Conservation (phyloP, 2,797 vertebrate genomes). For the Takifugu rubripes region DNA sequence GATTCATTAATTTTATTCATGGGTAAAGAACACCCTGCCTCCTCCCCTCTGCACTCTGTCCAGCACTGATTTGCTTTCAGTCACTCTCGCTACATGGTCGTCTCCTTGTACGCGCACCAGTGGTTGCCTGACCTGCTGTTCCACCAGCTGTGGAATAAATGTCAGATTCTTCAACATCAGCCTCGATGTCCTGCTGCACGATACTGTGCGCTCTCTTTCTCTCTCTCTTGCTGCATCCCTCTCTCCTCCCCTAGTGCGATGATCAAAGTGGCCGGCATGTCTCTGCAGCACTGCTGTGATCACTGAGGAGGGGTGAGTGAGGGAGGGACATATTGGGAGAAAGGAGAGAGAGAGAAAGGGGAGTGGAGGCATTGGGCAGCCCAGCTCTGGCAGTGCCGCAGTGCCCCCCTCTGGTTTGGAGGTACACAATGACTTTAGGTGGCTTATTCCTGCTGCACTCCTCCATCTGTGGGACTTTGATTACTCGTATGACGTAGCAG, state of each 20-base stretch:
- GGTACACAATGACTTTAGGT: constrained; percentile 16
- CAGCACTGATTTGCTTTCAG: not conserved
- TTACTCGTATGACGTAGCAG: too few species aligned
- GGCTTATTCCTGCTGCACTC: too few species aligned
- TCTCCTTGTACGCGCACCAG: not conserved
- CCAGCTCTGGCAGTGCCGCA: constrained; percentile 16
- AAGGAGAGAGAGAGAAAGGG: constrained; percentile 21
- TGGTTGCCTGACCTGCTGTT: constrained; percentile 14
- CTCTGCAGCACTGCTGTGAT: constrained; percentile 68
- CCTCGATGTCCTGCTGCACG: constrained; percentile 38
- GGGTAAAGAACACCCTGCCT: not conserved
- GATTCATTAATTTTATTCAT: constrained; percentile 5
- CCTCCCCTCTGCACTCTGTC: not conserved
- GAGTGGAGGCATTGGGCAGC: constrained; percentile 19
- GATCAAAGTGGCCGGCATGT: constrained; percentile 69
- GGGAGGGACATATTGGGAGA: constrained; percentile 7
- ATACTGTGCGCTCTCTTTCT: constrained; percentile 8
- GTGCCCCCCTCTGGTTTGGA: constrained; percentile 60
- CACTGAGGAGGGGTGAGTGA: constrained; percentile 51
- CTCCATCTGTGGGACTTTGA: too few species aligned
- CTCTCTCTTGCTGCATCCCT: constrained; percentile 10
- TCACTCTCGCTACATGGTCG: not conserved
- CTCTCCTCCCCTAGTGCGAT: constrained; percentile 48
- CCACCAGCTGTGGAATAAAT: constrained; percentile 25
- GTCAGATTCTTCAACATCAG: constrained; percentile 35